A percentile compares a stretch with the other conserved stretches of the same genome.
phyloP scores from a whole-genome alignment of 1,140 invertebrate species.

The Listronotus bonariensis region DNA sequence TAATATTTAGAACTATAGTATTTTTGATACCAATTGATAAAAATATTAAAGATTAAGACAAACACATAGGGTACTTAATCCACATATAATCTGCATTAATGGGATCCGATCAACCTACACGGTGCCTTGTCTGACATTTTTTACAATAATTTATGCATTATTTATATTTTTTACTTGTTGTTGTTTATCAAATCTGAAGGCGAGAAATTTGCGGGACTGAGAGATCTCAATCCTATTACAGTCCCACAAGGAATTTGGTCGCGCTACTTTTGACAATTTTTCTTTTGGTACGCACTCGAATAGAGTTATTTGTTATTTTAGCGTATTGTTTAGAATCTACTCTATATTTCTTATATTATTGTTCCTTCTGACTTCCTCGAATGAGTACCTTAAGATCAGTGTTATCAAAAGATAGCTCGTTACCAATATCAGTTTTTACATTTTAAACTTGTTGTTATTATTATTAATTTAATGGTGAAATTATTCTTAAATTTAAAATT shows the following conservation, averaged over 20 bases:
- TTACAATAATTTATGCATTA: slow-evolving; percentile 43
- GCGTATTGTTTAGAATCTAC: slow-evolving; percentile 49
- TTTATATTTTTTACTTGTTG: slow-evolving; percentile 46
- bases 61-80: slow-evolving; percentile 20
- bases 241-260: slow-evolving; percentile 10
- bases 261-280: slow-evolving; percentile 14
- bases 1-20: too few species aligned
- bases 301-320: slow-evolving; percentile 51
- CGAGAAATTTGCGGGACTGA: slow-evolving; percentile 46
- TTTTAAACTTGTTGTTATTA: slow-evolving; percentile 64
- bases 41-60: background rate
- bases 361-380: slow-evolving; percentile 45
- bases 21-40: too few species aligned
- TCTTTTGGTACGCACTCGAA: slow-evolving; percentile 44
- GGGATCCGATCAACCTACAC: slow-evolving; percentile 17
- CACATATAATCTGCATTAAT: slow-evolving; percentile 17
- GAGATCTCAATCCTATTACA: slow-evolving; percentile 52
- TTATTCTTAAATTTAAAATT: slow-evolving; percentile 68
- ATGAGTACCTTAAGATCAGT: slow-evolving; percentile 12
- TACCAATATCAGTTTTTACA: slow-evolving; percentile 25
- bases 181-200: slow-evolving; percentile 43
- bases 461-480: slow-evolving; percentile 66
- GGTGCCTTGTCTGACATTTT: slow-evolving; percentile 36
- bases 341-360: slow-evolving; percentile 53
- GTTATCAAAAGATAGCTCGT: slow-evolving; percentile 19